Percentiles rank a stretch among this genome's conserved stretches.
Evolutionary conservation across 2,797 vertebrate species (phyloP).

Genomic region (Lycodopsis pacificus): DNA sequence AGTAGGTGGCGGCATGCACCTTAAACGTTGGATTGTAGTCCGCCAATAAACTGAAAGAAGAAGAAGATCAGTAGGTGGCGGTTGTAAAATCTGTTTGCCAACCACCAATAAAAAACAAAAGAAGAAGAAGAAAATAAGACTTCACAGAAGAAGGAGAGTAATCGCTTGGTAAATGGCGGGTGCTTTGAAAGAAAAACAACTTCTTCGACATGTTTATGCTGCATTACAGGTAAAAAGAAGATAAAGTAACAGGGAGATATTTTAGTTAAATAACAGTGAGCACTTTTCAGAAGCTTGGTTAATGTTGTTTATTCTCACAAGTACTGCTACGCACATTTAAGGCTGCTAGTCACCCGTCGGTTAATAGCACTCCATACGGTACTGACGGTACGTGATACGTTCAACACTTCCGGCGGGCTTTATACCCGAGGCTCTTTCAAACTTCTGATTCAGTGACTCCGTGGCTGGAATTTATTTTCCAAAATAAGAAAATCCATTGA

Average conservation of each 20-base stretch:
- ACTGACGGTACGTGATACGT: background rate
- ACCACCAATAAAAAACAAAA: too few species aligned
- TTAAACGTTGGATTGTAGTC: too few species aligned
- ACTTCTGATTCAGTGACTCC: background rate
- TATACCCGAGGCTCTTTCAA: background rate
- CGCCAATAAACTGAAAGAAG: too few species aligned
- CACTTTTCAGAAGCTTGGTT: too few species aligned
- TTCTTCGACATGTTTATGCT: slow-evolving; percentile 60
- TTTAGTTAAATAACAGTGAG: fast-evolving
- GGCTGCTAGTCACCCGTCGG: background rate
- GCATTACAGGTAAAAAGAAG: slow-evolving; percentile 71
- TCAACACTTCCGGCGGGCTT: background rate
- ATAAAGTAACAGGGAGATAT: too few species aligned
- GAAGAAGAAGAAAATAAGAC: background rate
- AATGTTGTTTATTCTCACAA: background rate
- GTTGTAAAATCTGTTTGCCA: background rate
- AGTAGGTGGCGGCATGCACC: too few species aligned
- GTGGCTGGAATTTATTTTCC: background rate
- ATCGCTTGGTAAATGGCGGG: slow-evolving; percentile 78
- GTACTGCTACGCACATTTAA: background rate
- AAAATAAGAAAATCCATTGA: background rate
- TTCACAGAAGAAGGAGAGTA: background rate
- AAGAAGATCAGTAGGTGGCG: background rate
- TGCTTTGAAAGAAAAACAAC: slow-evolving; percentile 61
- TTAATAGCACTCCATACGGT: too few species aligned